Conservation (phyloP, 2,113 vertebrate species). For the Oryzias curvinotus region DNA sequence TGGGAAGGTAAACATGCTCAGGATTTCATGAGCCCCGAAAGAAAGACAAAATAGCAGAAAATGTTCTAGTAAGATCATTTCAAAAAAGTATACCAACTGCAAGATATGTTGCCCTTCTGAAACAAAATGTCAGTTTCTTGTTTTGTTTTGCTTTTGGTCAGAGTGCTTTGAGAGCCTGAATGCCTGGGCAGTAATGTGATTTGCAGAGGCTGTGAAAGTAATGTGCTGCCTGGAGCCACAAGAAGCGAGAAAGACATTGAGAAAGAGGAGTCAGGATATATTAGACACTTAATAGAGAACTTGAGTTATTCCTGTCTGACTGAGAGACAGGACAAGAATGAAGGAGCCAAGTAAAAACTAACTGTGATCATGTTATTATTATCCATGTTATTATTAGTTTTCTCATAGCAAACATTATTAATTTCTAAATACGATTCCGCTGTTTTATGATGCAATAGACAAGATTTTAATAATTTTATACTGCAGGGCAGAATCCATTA, state of each 20-base stretch:
- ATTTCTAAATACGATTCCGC: background rate
- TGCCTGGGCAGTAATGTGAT: constrained; percentile 6
- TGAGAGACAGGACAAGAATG: background rate
- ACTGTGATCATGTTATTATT: too few relatives aligned
- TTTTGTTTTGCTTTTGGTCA: background rate
- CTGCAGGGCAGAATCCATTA: constrained; percentile 48
- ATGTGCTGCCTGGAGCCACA: background rate
- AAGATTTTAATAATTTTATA: constrained; percentile 36
- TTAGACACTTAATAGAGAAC: background rate
- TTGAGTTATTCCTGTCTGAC: background rate
- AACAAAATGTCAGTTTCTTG: too few relatives aligned
- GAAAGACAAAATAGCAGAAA: too few relatives aligned
- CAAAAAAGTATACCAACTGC: too few relatives aligned
- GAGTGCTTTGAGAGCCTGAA: background rate
- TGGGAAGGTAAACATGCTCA: too few relatives aligned
- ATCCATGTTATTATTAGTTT: constrained; percentile 3
- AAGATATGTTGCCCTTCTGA: too few relatives aligned
- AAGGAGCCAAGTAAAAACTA: background rate
- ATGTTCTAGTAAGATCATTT: too few relatives aligned
- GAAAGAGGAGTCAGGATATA: constrained; percentile 8
- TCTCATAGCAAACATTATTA: background rate
- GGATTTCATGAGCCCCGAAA: too few relatives aligned
- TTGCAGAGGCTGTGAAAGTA: constrained; percentile 4
- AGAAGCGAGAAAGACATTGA: constrained; percentile 4
- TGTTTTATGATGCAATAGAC: constrained; percentile 6